Evolutionary conservation across 2,797 vertebrate genomes (phyloP), one percentile per base, ranked within the genome.

Genomic region (Dipus sagitta): DNA sequence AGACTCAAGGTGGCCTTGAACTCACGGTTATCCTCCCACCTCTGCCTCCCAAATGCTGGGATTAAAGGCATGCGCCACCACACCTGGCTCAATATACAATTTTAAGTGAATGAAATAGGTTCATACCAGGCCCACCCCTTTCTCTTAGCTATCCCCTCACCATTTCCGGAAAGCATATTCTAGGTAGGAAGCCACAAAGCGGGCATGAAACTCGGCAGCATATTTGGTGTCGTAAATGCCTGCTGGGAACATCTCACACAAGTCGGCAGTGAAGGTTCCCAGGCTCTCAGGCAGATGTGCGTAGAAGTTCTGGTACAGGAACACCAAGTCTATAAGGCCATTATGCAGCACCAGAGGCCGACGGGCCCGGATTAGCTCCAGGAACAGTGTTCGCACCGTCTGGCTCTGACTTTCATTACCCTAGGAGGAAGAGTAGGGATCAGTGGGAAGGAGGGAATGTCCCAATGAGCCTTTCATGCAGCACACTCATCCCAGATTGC

Each of bases 121-220:
- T 91, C 52, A n/a, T 47, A 70, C 32, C n/a, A 94, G 42, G 0
- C 2, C 74, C 72, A 60, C 77, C 93, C 84, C 58, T 23, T 86
- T 38, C 58, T 82, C 87, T 85, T 0, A 5, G 54, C 72, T 12
- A 95, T 74, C 3, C 17, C 96, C 98, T 97, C 96, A 99, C 99
- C 99, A 99, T 97, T 99, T 99, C 97, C 99, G 99, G 96, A 99
- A 99, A 86, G 99, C 99, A 0, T 99, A 99, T 97, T 99, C 99
- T 98, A 99, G 96, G 96, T 99, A 99, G 71, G 99, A 99, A 0
- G 99, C 99, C 3, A 98, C 96, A 76, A 99, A 98, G 71, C 99
- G 98, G 24, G 99, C 98, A 96, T 99, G 99, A 93, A 99, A 99
- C 95, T 99, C 99, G 0, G 99, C 98, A 54, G 98, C 98, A 0